Base-by-base conservation (phyloP, 2,888 invertebrate genomes). In the Parthenolecanium corni region DNA sequence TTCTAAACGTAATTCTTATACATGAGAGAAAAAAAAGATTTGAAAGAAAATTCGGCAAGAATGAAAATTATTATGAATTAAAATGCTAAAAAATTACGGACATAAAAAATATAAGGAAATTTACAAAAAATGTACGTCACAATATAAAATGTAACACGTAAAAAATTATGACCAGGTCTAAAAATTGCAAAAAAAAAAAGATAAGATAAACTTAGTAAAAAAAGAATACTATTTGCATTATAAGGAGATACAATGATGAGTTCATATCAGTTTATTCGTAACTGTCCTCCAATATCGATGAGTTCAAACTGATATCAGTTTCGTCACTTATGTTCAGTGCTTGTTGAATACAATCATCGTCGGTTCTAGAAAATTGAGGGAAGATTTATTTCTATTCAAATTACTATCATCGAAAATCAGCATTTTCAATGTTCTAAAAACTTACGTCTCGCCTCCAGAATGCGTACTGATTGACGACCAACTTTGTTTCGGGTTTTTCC, bases 401-500 rank as follows among this genome's bases (percentile, higher is more conserved):
- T 2, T 46, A 1, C 3, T 46, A 2, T 2, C 11, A 12, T 16
- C 18, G 20, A 46, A 11, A n/a, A 18, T 18, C 18, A 20, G 2
- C 18, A 16, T 18, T 46, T 40, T 40, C 40, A n/a, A 40, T n/a
- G n/a, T 40, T n/a, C 12, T 40, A n/a, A 24, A 31, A 18, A 31
- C 58, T 49, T 36, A 58, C 58, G 58, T 58, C 20, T 36, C 49
- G 12, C 58, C 58, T 20, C 11, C 20, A 14, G 47, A 47, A 42
- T 58, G 58, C 12, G 58, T 58, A 58, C 47, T 47, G 21, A 58
- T 58, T 1, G 58, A 58, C 20, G 58, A 58, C 58, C 58, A 58
- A 31, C 58, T 58, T 6, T 25, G 47, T 25, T 58, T 58, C 5
- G 58, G 58, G 21, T 58, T 58, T 14, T 20, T 46, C 20, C 46